These are phyloP conservation scores for Lissonota sp. DNA, from an alignment of 2,888 invertebrate species.

Conservation along the genomic window DNA sequence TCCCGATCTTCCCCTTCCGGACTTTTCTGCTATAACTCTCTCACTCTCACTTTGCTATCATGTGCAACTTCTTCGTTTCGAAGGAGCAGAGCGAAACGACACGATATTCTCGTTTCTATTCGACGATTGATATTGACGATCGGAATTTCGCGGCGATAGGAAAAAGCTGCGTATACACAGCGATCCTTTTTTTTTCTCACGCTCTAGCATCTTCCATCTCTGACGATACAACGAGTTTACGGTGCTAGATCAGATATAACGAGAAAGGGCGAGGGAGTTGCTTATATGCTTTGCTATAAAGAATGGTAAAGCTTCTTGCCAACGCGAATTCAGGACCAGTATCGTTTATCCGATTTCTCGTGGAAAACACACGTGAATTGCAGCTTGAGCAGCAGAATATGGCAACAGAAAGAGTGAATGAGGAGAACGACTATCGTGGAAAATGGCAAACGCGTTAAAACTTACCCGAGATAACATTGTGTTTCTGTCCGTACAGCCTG, in stretches of 20 bases:
- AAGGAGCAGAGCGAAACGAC: conserved; percentile 11
- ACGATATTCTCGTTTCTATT: conserved; percentile 30
- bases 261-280: neutral
- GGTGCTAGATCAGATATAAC: neutral
- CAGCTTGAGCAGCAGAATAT: neutral
- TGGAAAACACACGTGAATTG: neutral
- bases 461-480: conserved; percentile 46
- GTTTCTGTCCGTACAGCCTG: conserved; percentile 3
- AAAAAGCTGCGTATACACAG: conserved; percentile 22
- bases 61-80: neutral
- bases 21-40: neutral
- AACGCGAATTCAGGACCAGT: conserved; percentile 2
- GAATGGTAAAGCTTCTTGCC: neutral
- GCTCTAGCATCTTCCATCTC: conserved; percentile 5
- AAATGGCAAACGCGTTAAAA: conserved; percentile 31
- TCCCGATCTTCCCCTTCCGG: conserved; percentile 33
- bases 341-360: conserved; percentile 17
- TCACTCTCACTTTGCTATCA: too few species aligned
- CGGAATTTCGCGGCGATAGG: conserved; percentile 33
- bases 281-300: neutral
- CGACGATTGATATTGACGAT: conserved; percentile 60
- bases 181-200: neutral
- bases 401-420: conserved; percentile 19
- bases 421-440: conserved; percentile 28
- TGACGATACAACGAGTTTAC: conserved; percentile 31